Evolutionary conservation across 2,888 invertebrate species (phyloP).

Genomic region (Ectemnius continuus): DNA sequence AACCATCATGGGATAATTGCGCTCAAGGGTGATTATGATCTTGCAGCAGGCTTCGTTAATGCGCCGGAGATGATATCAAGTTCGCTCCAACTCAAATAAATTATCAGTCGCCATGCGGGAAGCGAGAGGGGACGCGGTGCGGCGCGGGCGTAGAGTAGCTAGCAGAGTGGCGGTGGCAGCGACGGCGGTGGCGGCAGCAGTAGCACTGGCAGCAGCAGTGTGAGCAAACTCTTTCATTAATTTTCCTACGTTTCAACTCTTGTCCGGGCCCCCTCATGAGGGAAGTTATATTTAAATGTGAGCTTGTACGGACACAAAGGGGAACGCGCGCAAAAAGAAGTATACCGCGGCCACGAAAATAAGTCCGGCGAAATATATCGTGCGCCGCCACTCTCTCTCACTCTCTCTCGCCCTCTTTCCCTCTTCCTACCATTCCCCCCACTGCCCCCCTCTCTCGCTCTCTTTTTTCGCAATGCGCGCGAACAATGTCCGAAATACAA

Average conservation of each 20-base stretch:
- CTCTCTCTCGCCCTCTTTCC: too few species aligned
- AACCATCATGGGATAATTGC: constrained; percentile 2
- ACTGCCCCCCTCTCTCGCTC: too few species aligned
- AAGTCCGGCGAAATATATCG: constrained; percentile 42
- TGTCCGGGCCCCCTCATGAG: constrained; percentile 40
- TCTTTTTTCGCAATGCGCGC: background rate
- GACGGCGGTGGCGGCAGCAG: background rate
- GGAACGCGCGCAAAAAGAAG: constrained; percentile 36
- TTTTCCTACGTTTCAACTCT: constrained; percentile 44
- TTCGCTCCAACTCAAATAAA: constrained; percentile 48
- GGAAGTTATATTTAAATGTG: constrained; percentile 48
- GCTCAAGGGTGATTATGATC: constrained; percentile 43
- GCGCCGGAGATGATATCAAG: constrained; percentile 47
- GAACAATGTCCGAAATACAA: constrained; percentile 5
- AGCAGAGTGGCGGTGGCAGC: too few species aligned
- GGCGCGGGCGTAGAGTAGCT: background rate
- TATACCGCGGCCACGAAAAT: constrained; percentile 13
- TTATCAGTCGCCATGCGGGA: constrained; percentile 36
- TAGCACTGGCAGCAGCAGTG: background rate
- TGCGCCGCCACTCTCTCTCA: background rate
- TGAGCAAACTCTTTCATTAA: constrained; percentile 42
- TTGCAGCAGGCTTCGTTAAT: constrained; percentile 45
- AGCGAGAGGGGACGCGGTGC: background rate
- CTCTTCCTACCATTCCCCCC: too few species aligned
- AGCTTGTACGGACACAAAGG: constrained; percentile 23